Base-by-base conservation (phyloP, 92 coral and sea anemone genomes). In the Nematostella vectensis region DNA sequence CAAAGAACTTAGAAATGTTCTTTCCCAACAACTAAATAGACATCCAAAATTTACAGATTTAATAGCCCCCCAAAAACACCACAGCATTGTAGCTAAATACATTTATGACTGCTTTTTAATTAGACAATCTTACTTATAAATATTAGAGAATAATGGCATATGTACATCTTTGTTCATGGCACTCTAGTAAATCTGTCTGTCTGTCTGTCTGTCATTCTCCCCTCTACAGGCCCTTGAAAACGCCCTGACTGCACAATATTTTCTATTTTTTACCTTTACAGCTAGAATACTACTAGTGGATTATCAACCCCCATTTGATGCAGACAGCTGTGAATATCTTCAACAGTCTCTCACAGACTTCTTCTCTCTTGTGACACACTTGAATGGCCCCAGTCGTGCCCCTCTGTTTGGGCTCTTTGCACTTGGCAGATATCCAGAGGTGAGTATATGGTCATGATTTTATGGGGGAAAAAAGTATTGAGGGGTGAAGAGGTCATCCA, bases 401-500 rank as follows among this genome's bases (percentile, higher is more conserved):
- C 98, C 98, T 4, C 78, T 85, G 48, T 91, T 91, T 75, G 93
- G 95, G 6, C 72, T 91, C 2, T 78, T 83, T 55, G 87, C 81
- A 0, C 72, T 85, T 17, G 88, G 87, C 58, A 67, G 50, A 44
- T 70, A 74, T 40, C 77, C 87, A 27, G 93, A 91, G 88, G 98
- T 85, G 36, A 58, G 39, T 2, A 37, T 6, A 31, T 40, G 1
- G 3, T 3, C 40, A 33, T 15, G 6, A n/a, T n/a, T n/a, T 25
- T 4, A 50, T 18, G 15, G 25, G n/a, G n/a, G n/a, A n/a, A n/a
- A n/a, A n/a, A n/a, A n/a, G n/a, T n/a, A n/a, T 57, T 10, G 18
- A 4, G 10, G 4, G 4, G 1, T 25, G 28, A 19, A 1, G 31
- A 28, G 37, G 3, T 11, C 23, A 31, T 11, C 11, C 11, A 55